Evolutionary conservation across 2,888 invertebrate species (phyloP).

Genomic region (Suillia variegata): DNA sequence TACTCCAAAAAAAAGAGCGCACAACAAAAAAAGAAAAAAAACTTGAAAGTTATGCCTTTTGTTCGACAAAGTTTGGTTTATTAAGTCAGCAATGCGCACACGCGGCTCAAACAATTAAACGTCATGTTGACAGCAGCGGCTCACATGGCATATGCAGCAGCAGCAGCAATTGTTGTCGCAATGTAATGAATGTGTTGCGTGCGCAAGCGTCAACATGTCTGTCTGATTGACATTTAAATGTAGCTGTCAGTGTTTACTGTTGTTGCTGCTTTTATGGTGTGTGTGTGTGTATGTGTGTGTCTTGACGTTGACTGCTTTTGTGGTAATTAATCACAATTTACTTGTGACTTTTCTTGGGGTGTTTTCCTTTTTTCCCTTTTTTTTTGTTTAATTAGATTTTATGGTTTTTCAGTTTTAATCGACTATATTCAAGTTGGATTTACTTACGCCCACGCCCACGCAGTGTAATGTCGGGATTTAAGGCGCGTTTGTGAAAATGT

Average conservation of each 20-base stretch:
- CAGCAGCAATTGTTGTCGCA: neutral
- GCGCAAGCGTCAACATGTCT: slow-evolving; percentile 35
- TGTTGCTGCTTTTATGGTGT: slow-evolving; percentile 8
- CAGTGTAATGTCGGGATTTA: neutral
- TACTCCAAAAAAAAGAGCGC: no score
- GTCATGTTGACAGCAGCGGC: slow-evolving; percentile 3
- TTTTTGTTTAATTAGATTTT: neutral
- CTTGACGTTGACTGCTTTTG: slow-evolving; percentile 2
- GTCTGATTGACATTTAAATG: slow-evolving; percentile 48
- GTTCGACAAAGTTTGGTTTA: neutral
- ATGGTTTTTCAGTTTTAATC: neutral
- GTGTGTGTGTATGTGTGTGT: no score
- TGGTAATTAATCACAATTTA: slow-evolving; percentile 19
- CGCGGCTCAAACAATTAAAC: slow-evolving; percentile 2
- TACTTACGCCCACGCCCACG: no score
- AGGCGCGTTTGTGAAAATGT: neutral
- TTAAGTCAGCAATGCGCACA: no score
- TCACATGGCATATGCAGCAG: no score
- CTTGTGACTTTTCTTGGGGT: neutral
- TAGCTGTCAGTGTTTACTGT: slow-evolving; percentile 37
- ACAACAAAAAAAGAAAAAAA: neutral
- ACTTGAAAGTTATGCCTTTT: neutral
- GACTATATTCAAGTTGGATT: neutral
- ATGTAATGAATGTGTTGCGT: neutral
- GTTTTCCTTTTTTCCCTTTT: neutral